These are phyloP conservation scores for Callopanchax toddi DNA, from an alignment of 2,113 vertebrate species.

Conservation along the genomic window DNA sequence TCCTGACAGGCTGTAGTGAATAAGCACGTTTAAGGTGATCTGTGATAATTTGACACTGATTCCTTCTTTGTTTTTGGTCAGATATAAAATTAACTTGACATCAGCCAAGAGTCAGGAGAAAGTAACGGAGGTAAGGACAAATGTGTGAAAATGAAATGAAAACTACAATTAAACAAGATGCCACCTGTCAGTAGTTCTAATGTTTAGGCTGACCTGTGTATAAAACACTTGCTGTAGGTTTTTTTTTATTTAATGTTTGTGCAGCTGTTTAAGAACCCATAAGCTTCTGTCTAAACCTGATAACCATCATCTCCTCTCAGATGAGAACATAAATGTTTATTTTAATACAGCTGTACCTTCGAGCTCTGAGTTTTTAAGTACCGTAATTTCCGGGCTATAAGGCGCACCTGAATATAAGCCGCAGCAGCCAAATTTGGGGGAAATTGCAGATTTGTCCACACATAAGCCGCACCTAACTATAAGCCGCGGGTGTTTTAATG, in stretches of 20 bases:
- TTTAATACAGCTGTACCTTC: constrained; percentile 29
- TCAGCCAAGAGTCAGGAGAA: constrained; percentile 86
- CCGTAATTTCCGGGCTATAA: too few relatives aligned
- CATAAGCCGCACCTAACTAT: too few relatives aligned
- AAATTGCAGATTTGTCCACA: too few relatives aligned
- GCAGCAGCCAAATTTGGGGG: too few relatives aligned
- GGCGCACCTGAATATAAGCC: too few relatives aligned
- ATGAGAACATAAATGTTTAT: constrained; percentile 33
- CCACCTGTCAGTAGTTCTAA: too few relatives aligned
- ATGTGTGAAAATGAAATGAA: not conserved
- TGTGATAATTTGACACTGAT: constrained; percentile 1
- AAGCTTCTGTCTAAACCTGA: constrained; percentile 19
- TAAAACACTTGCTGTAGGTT: not conserved
- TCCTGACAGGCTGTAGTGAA: constrained; percentile 1
- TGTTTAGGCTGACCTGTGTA: too few relatives aligned
- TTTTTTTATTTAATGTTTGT: not conserved
- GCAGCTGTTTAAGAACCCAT: constrained; percentile 23
- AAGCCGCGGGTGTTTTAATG: too few relatives aligned
- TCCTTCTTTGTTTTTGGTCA: constrained; percentile 58
- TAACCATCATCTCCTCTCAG: constrained; percentile 25
- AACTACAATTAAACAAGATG: too few relatives aligned
- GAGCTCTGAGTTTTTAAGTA: constrained; percentile 30
- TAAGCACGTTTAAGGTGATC: constrained; percentile 7
- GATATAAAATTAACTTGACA: constrained; percentile 87
- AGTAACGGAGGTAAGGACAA: constrained; percentile 80